Evolutionary conservation across 2,888 invertebrate species (phyloP).

Genomic region (Ceramica pisi): DNA sequence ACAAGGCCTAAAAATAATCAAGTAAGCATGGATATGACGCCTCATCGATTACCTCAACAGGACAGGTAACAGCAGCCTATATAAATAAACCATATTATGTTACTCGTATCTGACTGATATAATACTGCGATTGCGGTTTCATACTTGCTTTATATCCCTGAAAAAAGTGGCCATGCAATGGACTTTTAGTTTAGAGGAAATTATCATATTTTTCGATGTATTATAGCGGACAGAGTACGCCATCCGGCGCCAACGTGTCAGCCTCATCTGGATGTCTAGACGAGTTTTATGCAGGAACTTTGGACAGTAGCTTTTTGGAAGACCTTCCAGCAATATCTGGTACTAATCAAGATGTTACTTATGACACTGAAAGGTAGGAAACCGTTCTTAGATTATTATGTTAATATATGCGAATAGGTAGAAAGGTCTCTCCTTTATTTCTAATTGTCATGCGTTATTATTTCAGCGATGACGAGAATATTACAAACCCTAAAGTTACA

Average conservation of each 20-base stretch:
- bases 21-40: constrained; percentile 82
- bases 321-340: constrained; percentile 87
- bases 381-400: neutral
- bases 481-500: constrained; percentile 95
- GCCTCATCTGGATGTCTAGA: constrained; percentile 92
- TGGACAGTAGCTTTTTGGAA: constrained; percentile 94
- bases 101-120: neutral
- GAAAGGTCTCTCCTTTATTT: neutral
- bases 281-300: constrained; percentile 92
- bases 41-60: constrained; percentile 73
- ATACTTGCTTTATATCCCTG: neutral
- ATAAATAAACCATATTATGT: too few relatives aligned
- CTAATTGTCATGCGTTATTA: constrained; percentile 1
- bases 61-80: constrained; percentile 74
- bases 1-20: constrained; percentile 73
- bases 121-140: neutral
- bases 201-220: neutral
- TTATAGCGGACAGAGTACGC: constrained; percentile 77
- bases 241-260: constrained; percentile 74
- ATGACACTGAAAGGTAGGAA: constrained; percentile 83
- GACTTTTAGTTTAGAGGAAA: neutral
- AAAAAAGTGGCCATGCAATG: neutral
- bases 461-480: constrained; percentile 92
- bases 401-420: neutral
- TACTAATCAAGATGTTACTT: constrained; percentile 72